These are phyloP conservation scores for Pteria penguin DNA, from an alignment of 2,888 invertebrate species.

Conservation along the genomic window DNA sequence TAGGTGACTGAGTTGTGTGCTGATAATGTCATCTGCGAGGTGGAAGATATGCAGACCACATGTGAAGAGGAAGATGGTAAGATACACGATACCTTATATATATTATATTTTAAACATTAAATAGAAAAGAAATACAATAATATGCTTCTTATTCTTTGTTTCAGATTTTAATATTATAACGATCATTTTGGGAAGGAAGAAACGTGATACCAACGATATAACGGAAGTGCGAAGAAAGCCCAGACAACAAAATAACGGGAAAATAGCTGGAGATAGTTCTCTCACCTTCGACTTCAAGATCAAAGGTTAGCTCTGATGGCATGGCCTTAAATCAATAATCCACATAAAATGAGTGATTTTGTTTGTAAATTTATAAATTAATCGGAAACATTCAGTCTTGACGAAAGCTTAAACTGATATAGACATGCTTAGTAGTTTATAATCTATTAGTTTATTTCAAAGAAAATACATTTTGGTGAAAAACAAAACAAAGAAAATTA, in stretches of 20 bases:
- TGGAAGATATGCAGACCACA: conserved; percentile 66
- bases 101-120: too few relatives aligned
- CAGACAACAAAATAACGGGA: neutral
- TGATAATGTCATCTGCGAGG: conserved; percentile 66
- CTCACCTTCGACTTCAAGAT: conserved; percentile 51
- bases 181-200: conserved; percentile 43
- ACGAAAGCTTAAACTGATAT: too few relatives aligned
- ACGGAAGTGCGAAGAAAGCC: neutral
- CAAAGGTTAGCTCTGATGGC: too few relatives aligned
- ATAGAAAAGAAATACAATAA: neutral
- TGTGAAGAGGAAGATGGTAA: conserved; percentile 68
- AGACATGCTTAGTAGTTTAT: too few relatives aligned
- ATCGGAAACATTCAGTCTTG: too few relatives aligned
- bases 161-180: conserved; percentile 62
- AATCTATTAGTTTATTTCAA: too few relatives aligned
- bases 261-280: conserved; percentile 4
- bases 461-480: too few relatives aligned
- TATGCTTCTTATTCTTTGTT: neutral
- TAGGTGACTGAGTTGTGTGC: conserved; percentile 71
- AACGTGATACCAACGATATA: neutral
- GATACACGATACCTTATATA: too few relatives aligned
- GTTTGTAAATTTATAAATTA: too few relatives aligned
- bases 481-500: too few relatives aligned
- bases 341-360: too few relatives aligned
- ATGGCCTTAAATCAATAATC: too few relatives aligned